Conservation (phyloP, 1,140 invertebrate genomes). For the Holcopasites calliopsidis region DNA sequence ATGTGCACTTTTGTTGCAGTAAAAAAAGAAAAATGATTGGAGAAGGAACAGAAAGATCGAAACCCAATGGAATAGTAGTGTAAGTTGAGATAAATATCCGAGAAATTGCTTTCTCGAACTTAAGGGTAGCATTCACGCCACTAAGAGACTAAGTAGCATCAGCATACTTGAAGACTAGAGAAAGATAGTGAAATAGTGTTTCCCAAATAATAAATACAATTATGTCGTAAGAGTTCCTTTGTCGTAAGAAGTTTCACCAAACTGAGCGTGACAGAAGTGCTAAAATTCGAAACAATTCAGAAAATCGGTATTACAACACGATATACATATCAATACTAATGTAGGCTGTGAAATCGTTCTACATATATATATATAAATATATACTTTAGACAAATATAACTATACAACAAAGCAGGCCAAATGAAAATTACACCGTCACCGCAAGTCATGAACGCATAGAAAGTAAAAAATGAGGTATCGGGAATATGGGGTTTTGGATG, state of each 20-base stretch:
- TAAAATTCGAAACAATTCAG: constrained; percentile 34
- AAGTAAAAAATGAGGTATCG: constrained; percentile 51
- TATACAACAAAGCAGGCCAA: constrained; percentile 61
- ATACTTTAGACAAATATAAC: constrained; percentile 54
- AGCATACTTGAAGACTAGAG: not conserved
- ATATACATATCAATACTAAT: constrained; percentile 61
- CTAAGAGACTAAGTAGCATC: not conserved
- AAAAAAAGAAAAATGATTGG: constrained; percentile 16
- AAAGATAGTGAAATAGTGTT: not conserved
- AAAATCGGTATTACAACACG: constrained; percentile 44
- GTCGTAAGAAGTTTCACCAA: constrained; percentile 2
- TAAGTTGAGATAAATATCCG: constrained; percentile 30
- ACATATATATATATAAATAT: constrained; percentile 30
- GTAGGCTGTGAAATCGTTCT: constrained; percentile 56
- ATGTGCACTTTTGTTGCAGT: constrained; percentile 29
- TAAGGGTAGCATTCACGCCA: not conserved
- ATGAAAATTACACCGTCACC: constrained; percentile 70
- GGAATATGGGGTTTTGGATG: constrained; percentile 30
- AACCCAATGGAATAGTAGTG: constrained; percentile 24
- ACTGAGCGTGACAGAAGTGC: constrained; percentile 32
- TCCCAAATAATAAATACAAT: not conserved
- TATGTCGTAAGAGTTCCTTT: constrained; percentile 33
- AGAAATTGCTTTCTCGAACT: constrained; percentile 17
- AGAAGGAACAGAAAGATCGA: constrained; percentile 49
- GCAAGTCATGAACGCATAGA: constrained; percentile 65